Conservation (phyloP, 2,888 invertebrate species). For the Stenchaetothrips biformis region DNA sequence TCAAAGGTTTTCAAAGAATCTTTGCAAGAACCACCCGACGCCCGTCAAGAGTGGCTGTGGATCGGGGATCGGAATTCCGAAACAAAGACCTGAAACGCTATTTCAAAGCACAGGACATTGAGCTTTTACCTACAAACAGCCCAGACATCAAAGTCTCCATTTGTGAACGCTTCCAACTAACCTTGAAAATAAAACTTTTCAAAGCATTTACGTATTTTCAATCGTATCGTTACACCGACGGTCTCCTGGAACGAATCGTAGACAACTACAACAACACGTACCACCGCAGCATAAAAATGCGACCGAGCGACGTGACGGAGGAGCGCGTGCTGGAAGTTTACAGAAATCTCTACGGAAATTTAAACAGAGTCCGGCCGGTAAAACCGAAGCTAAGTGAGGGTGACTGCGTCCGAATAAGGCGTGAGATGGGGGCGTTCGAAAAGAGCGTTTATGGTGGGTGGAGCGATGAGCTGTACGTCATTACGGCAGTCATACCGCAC, state of each 20-base stretch:
- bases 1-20: neutral
- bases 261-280: neutral
- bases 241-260: neutral
- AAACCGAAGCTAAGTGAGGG: neutral
- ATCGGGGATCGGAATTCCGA: neutral
- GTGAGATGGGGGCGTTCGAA: neutral
- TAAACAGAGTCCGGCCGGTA: neutral
- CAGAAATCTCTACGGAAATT: neutral
- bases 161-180: neutral
- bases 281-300: neutral
- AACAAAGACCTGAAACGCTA: too few relatives aligned
- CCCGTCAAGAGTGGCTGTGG: neutral
- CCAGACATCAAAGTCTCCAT: neutral
- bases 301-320: neutral
- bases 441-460: neutral
- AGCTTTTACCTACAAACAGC: neutral
- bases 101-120: neutral
- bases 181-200: neutral
- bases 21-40: neutral
- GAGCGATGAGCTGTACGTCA: neutral
- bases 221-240: neutral
- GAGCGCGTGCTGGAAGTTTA: neutral
- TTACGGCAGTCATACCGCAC: too few relatives aligned
- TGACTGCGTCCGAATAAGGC: neutral
- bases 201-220: neutral